phyloP scores from a whole-genome alignment of 23 tunicate genomes.

The Trididemnum miniatum region DNA sequence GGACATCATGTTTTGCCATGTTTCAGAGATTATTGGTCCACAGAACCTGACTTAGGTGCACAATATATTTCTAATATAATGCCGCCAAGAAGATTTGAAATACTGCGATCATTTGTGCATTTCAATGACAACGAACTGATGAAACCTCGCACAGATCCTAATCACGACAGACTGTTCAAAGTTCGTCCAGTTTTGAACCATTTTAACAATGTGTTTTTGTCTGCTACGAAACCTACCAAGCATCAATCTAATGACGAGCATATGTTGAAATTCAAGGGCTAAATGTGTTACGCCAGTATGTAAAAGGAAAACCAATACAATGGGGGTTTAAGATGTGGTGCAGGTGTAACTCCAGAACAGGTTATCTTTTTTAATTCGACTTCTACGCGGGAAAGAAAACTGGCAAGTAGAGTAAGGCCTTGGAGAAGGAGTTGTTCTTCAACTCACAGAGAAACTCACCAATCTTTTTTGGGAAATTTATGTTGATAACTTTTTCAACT shows the following conservation, averaged over 20 bases:
- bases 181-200: slow-evolving; percentile 2
- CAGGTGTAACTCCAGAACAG: slow-evolving; percentile 12
- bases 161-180: slow-evolving; percentile 12
- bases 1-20: too few relatives aligned
- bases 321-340: slow-evolving; percentile 30
- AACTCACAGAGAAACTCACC: background rate
- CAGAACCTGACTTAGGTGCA: slow-evolving; percentile 5
- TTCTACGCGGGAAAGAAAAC: slow-evolving; percentile 5
- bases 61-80: slow-evolving; percentile 12
- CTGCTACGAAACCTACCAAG: background rate
- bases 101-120: background rate
- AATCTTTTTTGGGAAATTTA: slow-evolving; percentile 4
- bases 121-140: slow-evolving; percentile 9
- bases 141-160: background rate
- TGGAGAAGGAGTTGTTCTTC: slow-evolving; percentile 23
- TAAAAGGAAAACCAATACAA: slow-evolving; percentile 20
- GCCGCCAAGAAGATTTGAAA: slow-evolving; percentile 9
- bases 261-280: slow-evolving; percentile 16
- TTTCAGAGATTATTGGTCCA: slow-evolving; percentile 12
- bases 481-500: slow-evolving; percentile 26
- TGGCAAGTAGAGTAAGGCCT: background rate
- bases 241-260: slow-evolving; percentile 19
- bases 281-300: slow-evolving; percentile 12
- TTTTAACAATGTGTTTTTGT: background rate
- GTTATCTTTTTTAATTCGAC: slow-evolving; percentile 11